A percentile compares a stretch with the other conserved stretches of the same genome.
Conservation (phyloP, 2,113 vertebrate species). For the Orientallactaga bullata region DNA sequence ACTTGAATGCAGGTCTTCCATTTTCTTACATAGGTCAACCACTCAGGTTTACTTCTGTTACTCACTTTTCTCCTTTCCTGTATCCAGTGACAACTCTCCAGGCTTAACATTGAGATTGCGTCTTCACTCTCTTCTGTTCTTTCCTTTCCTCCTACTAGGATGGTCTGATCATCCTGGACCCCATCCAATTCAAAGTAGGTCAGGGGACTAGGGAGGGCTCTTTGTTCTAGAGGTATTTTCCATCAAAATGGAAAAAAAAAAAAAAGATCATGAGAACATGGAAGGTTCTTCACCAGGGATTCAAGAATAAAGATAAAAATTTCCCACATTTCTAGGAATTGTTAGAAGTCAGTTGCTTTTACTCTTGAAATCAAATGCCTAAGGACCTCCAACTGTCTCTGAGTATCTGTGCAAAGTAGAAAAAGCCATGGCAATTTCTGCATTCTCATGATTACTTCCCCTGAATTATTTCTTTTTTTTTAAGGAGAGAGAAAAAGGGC, state of each 20-base stretch:
- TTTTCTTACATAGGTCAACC: not conserved
- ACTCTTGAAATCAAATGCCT: not conserved
- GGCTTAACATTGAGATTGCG: not conserved
- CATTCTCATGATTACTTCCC: not conserved
- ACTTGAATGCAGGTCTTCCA: not conserved
- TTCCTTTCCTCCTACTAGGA: not conserved
- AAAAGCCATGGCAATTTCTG: not conserved
- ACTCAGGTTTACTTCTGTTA: not conserved
- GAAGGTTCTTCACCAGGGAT: not conserved
- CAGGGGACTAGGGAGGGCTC: not conserved
- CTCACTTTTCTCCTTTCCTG: not conserved
- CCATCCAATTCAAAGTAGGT: not conserved
- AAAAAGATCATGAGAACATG: not conserved
- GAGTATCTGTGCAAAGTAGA: not conserved
- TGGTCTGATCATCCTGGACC: fast-evolving
- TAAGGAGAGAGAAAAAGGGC: no score
- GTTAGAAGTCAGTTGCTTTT: not conserved
- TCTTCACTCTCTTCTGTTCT: not conserved
- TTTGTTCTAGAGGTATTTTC: not conserved
- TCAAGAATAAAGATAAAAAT: not conserved
- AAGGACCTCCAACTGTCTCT: not conserved
- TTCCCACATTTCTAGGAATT: not conserved
- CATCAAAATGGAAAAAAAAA: not conserved
- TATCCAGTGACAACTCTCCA: not conserved
- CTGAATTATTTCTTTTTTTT: not conserved